A percentile compares a stretch with the other conserved stretches of the same genome.
These are phyloP conservation scores for Tor tambroides DNA, from an alignment of 2,113 vertebrate genomes.

Conservation along the genomic window DNA sequence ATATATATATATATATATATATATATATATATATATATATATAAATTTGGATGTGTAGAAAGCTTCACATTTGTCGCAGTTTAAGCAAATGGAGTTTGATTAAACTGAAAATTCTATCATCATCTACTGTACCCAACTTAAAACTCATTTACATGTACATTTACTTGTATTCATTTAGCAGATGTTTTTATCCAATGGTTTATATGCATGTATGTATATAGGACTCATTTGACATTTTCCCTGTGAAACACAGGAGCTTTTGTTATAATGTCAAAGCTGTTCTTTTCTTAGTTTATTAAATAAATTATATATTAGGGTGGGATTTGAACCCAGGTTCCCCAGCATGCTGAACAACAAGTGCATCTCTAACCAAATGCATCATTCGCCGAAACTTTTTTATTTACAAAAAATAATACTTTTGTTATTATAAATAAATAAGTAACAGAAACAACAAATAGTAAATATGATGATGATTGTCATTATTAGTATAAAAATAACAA, in stretches of 20 bases:
- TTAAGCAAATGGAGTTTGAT: not conserved
- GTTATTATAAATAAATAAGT: too few relatives aligned
- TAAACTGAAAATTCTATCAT: not conserved
- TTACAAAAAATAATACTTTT: too few relatives aligned
- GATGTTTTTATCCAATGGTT: too few relatives aligned
- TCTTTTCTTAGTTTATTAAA: not conserved
- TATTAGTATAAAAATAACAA: too few relatives aligned
- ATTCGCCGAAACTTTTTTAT: not conserved
- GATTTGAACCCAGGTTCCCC: not conserved
- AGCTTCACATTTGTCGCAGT: not conserved
- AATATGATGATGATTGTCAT: too few relatives aligned
- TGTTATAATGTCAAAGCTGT: not conserved
- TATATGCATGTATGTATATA: too few relatives aligned
- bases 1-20: too few relatives aligned
- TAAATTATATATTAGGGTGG: slow-evolving; percentile 9
- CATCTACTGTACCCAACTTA: not conserved
- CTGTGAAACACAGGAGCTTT: not conserved
- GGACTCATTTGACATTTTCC: not conserved
- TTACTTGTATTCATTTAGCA: too few relatives aligned
- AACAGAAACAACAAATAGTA: too few relatives aligned
- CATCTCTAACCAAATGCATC: not conserved
- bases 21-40: too few relatives aligned
- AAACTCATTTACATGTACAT: too few relatives aligned
- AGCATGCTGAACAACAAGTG: not conserved
- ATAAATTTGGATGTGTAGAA: not conserved